These are phyloP conservation scores for Cryptomyrus ogoouensis DNA, from an alignment of 2,113 vertebrate species.

Conservation along the genomic window DNA sequence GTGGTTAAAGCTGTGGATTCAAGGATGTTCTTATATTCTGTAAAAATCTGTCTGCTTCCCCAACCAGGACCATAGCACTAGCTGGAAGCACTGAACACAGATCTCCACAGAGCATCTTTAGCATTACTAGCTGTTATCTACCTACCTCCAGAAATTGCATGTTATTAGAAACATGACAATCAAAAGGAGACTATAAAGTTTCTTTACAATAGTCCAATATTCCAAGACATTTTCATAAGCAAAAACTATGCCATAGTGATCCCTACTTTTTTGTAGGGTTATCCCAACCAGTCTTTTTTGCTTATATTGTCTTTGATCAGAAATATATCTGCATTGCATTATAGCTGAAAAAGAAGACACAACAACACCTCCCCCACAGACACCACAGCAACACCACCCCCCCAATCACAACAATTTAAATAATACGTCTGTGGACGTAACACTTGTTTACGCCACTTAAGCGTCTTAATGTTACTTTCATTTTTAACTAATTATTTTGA, in stretches of 20 bases:
- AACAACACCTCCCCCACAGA: background rate
- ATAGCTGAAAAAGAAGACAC: background rate
- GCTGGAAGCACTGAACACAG: background rate
- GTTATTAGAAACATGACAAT: background rate
- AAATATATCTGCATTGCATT: background rate
- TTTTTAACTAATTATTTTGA: conserved; percentile 26
- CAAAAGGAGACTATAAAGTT: background rate
- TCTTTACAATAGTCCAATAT: background rate
- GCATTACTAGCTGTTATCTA: background rate
- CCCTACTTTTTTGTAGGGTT: background rate
- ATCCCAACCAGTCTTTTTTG: background rate
- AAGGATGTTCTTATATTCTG: background rate
- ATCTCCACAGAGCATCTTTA: background rate
- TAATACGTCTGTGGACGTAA: conserved; percentile 18
- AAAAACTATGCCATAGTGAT: background rate
- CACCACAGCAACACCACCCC: background rate
- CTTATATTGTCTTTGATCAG: background rate
- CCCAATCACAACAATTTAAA: background rate
- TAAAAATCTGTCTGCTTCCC: background rate
- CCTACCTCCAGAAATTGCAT: background rate
- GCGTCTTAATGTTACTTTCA: conserved; percentile 7
- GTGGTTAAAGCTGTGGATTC: background rate
- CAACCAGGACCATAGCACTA: background rate
- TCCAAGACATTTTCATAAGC: background rate
- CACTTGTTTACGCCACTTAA: background rate